A percentile compares a stretch with the other conserved stretches of the same genome.
phyloP scores from a whole-genome alignment of 2,797 vertebrate genomes.

The Meriones psammophilus region DNA sequence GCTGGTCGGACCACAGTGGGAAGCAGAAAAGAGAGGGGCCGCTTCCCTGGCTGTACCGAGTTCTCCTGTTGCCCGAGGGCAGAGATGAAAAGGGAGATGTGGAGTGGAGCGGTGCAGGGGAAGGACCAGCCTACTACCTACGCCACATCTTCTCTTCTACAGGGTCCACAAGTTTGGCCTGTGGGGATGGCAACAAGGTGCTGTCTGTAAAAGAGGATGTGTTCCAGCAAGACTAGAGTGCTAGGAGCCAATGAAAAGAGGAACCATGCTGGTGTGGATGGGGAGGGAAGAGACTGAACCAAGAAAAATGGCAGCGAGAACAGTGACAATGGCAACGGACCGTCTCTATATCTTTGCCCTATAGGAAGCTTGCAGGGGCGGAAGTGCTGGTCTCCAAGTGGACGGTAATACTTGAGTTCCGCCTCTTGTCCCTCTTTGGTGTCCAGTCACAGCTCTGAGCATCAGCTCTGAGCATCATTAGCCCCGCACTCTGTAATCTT shows the following conservation, averaged over 20 bases:
- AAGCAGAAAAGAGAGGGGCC: slow-evolving; percentile 96
- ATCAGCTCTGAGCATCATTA: neutral
- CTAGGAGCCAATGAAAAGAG: neutral
- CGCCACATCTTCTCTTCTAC: neutral
- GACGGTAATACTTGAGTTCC: neutral
- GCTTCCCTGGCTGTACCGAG: slow-evolving; percentile 91
- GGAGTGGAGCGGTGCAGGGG: neutral
- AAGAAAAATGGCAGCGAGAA: neutral
- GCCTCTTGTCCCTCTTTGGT: neutral
- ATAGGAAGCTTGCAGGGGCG: neutral
- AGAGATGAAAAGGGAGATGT: slow-evolving; percentile 38
- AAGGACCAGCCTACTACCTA: neutral
- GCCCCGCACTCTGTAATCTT: neutral
- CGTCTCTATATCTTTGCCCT: slow-evolving; percentile 27
- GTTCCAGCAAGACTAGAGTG: neutral
- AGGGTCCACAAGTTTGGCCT: slow-evolving; percentile 5
- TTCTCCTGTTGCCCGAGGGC: slow-evolving; percentile 91
- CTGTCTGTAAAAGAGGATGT: slow-evolving; percentile 46
- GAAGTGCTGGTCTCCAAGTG: slow-evolving; percentile 20
- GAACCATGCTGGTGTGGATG: neutral
- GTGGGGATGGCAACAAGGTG: neutral
- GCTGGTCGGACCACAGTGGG: slow-evolving; percentile 96
- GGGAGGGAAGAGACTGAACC: neutral
- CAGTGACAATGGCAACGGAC: neutral
- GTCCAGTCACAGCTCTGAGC: neutral